Percentiles rank a stretch among this genome's conserved stretches.
Evolutionary conservation across 2,888 invertebrate species (phyloP).

Genomic region (Ophraella communa): DNA sequence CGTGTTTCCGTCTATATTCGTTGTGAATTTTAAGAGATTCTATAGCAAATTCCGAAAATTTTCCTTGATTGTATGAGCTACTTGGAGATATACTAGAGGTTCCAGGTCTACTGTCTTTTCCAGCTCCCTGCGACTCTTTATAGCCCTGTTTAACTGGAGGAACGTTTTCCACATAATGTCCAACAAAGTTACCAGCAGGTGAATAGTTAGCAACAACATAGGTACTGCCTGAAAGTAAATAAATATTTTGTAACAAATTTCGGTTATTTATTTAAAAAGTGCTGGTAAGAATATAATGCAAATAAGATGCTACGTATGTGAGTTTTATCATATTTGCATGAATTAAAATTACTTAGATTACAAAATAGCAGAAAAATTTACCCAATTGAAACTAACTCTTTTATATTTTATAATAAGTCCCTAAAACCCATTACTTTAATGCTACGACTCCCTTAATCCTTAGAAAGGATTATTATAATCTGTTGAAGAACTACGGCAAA

Average conservation of each 20-base stretch:
- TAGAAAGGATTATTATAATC: too few species aligned
- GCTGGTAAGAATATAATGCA: too few species aligned
- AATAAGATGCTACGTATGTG: too few species aligned
- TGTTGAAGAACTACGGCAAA: too few species aligned
- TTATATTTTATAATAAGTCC: too few species aligned
- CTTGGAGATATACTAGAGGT: neutral
- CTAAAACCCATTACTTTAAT: too few species aligned
- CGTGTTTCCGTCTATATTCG: conserved; percentile 67
- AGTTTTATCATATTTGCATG: too few species aligned
- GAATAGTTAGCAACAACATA: conserved; percentile 90
- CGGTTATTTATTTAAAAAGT: too few species aligned
- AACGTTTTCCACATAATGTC: conserved; percentile 77
- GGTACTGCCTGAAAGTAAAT: conserved; percentile 62
- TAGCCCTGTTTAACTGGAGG: conserved; percentile 60
- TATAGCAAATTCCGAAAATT: conserved; percentile 54
- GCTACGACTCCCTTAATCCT: too few species aligned
- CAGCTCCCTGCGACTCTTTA: conserved; percentile 15
- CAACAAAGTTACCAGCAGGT: conserved; percentile 87
- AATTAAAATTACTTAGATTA: too few species aligned
- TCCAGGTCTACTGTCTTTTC: neutral
- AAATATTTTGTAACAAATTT: neutral
- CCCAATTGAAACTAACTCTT: too few species aligned
- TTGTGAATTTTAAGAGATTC: conserved; percentile 68
- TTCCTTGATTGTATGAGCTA: neutral
- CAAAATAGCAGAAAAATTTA: too few species aligned